These are phyloP conservation scores for Bombus difficillimus DNA, from an alignment of 1,140 invertebrate species.

Conservation along the genomic window DNA sequence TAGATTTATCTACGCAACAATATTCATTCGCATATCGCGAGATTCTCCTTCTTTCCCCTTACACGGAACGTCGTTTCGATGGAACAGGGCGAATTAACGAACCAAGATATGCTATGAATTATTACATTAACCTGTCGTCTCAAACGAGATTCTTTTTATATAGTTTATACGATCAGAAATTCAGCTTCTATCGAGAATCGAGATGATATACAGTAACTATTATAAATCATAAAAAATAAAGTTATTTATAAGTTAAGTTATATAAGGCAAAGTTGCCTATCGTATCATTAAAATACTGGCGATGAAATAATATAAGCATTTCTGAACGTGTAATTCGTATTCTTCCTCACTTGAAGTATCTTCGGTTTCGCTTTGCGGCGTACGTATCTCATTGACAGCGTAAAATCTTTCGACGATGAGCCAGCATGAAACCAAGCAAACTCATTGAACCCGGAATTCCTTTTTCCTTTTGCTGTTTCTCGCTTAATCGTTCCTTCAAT, in stretches of 20 bases:
- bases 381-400: too few species aligned
- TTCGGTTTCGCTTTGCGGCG: background rate
- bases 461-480: background rate
- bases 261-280: too few species aligned
- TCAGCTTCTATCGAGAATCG: too few species aligned
- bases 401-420: background rate
- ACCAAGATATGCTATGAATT: background rate
- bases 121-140: background rate
- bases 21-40: background rate
- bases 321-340: background rate
- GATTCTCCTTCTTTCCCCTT: background rate
- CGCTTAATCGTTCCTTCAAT: constrained; percentile 6
- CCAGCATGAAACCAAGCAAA: background rate
- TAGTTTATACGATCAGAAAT: too few species aligned
- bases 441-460: background rate
- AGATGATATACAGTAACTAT: background rate
- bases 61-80: background rate
- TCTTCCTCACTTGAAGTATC: background rate
- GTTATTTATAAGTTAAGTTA: too few species aligned
- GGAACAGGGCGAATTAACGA: too few species aligned
- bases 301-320: background rate
- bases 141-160: too few species aligned
- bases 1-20: constrained; percentile 24
- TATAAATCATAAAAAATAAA: background rate
- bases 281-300: background rate